These are phyloP conservation scores for Ascidia mentula DNA, from an alignment of 23 tunicate genomes.

Conservation along the genomic window DNA sequence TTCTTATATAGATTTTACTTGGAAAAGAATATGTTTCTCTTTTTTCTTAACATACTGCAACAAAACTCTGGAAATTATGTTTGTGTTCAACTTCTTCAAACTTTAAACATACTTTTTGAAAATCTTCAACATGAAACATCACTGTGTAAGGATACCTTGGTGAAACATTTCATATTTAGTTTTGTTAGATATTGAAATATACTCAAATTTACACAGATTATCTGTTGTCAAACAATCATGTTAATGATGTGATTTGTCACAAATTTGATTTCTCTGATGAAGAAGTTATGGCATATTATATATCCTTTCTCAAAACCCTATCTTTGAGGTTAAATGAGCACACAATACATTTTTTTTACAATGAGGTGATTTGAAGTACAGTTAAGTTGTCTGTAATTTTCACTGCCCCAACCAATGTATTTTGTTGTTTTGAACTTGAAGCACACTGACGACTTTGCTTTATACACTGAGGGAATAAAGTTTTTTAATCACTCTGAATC, in stretches of 20 bases:
- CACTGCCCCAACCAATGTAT: background rate
- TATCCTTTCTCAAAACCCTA: slow-evolving; percentile 94
- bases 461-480: slow-evolving; percentile 98
- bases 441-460: slow-evolving; percentile 99
- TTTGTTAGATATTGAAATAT: background rate
- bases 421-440: background rate
- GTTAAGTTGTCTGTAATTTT: no score
- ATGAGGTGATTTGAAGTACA: slow-evolving; percentile 58
- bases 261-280: slow-evolving; percentile 99
- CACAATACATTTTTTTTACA: slow-evolving; percentile 98
- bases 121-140: slow-evolving; percentile 99
- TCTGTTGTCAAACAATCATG: slow-evolving; percentile 97
- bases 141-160: slow-evolving; percentile 57
- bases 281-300: slow-evolving; percentile 98
- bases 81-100: slow-evolving; percentile 97
- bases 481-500: slow-evolving; percentile 96
- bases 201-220: slow-evolving; percentile 60
- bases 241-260: slow-evolving; percentile 92
- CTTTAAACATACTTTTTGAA: slow-evolving; percentile 95
- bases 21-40: slow-evolving; percentile 98
- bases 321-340: slow-evolving; percentile 86
- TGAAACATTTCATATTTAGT: background rate
- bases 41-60: slow-evolving; percentile 92
- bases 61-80: slow-evolving; percentile 99
- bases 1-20: slow-evolving; percentile 72